Percentiles rank a stretch among this genome's conserved stretches.
Conservation (phyloP, 1,140 invertebrate species). For the Thalassaphorura encarpata region DNA sequence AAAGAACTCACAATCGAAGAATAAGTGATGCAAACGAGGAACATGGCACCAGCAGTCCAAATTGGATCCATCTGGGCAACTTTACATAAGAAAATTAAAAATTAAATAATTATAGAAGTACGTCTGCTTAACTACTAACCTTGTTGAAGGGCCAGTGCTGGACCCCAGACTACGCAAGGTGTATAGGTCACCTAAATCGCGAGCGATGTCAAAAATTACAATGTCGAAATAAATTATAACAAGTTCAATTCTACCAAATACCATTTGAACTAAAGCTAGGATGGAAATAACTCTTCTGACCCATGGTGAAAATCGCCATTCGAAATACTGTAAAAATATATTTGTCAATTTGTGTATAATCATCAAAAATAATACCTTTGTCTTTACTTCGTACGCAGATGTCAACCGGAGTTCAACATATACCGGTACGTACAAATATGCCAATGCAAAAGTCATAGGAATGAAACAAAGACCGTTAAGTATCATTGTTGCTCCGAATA, state of each 20-base stretch:
- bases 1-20: slow-evolving; percentile 58
- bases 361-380: neutral
- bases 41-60: slow-evolving; percentile 71
- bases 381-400: slow-evolving; percentile 29
- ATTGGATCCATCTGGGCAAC: slow-evolving; percentile 49
- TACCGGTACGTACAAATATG: slow-evolving; percentile 47
- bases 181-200: slow-evolving; percentile 65
- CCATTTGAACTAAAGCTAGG: too few species aligned
- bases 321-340: slow-evolving; percentile 39
- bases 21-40: slow-evolving; percentile 84
- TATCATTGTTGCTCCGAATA: slow-evolving; percentile 68
- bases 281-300: too few species aligned
- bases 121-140: slow-evolving; percentile 79
- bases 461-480: slow-evolving; percentile 49
- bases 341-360: neutral
- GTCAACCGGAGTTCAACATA: slow-evolving; percentile 43
- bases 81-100: neutral
- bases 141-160: too few species aligned
- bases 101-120: slow-evolving; percentile 22
- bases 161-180: slow-evolving; percentile 82
- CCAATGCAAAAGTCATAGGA: slow-evolving; percentile 49
- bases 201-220: too few species aligned
- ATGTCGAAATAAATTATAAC: too few species aligned
- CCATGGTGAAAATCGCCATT: slow-evolving; percentile 35
- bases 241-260: too few species aligned